Base-by-base conservation (phyloP, 2,888 invertebrate genomes). In the Stegana nigrithorax region DNA sequence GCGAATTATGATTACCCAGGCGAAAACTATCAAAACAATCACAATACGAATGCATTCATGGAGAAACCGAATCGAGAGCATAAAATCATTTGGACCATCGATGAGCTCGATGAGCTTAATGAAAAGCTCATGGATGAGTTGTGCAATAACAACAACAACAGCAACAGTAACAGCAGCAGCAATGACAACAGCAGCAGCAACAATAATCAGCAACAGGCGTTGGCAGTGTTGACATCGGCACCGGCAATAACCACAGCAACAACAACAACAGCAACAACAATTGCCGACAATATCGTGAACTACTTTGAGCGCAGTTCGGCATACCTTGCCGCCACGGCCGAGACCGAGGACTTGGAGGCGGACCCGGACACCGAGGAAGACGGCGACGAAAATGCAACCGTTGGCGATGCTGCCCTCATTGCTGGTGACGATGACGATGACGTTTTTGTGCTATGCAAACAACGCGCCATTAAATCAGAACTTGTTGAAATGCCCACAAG, bases 71-170 rank as follows among this genome's bases (percentile, higher is more conserved):
- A 85, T 68, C 80, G 85, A 2, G 85, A 85, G 59, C 82, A 83
- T 63, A 86, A 86, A 74, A 73, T 81, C 59, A 85, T 86, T 67
- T 86, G 85, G 86, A 81, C 83, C 66, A 84, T 83, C 50, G 81
- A 83, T 36, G 84, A 84, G 63, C 64, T 80, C 61, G 83, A 82
- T 47, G 82, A 81, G 55, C 65, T 80, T 4, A 78, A 75, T 32
- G 74, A 71, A 19, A 73, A 69, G 56, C 67, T 63, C 63, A 67
- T 73, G 58, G 67, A 59, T 50, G 68, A 69, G 14, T 62, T 70
- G 53, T 64, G 51, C 26, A 61, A 27, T n/a, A 59, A 56, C 27
- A 61, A 64, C 1, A 60, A 68, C 5, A n/a, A n/a, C 62, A 62
- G 36, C 59, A 63, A 3, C 23, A 53, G 6, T 12, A 60, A n/a